Conservation (phyloP, 1,140 invertebrate species). For the Trachelipus rathkii region DNA sequence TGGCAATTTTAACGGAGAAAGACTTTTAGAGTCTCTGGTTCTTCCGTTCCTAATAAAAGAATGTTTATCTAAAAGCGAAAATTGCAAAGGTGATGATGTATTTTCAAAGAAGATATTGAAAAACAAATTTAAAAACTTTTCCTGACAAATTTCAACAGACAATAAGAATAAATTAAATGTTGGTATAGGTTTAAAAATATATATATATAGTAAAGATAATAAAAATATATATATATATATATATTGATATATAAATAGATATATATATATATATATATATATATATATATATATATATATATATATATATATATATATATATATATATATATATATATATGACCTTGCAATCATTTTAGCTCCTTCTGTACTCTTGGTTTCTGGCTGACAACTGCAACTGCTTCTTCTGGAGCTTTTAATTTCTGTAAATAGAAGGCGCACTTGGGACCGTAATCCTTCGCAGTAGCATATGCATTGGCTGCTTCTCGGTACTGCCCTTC, state of each 20-base stretch:
- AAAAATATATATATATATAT: not conserved
- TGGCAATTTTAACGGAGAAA: too few species aligned
- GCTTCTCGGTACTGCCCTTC: conserved; percentile 91
- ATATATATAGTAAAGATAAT: not conserved
- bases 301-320: not conserved
- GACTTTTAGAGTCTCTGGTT: too few species aligned
- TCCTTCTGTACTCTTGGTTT: conserved; percentile 81
- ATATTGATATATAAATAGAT: too few species aligned
- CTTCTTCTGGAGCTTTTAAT: conserved; percentile 88
- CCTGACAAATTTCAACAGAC: too few species aligned
- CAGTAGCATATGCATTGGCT: conserved; percentile 78
- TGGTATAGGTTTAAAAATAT: too few species aligned
- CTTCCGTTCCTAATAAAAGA: too few species aligned
- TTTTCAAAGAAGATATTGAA: too few species aligned
- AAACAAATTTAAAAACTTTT: too few species aligned
- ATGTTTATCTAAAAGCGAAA: too few species aligned
- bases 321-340: conserved; percentile 26
- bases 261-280: not conserved
- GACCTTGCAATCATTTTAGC: conserved; percentile 90
- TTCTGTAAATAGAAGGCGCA: conserved; percentile 86
- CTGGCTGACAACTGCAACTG: conserved; percentile 83
- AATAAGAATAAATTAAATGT: too few species aligned
- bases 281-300: not conserved
- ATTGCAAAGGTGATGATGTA: too few species aligned
- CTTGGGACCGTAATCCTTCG: conserved; percentile 89